Evolutionary conservation across 1,140 invertebrate species (phyloP).

Genomic region (Melanaphis sacchari): DNA sequence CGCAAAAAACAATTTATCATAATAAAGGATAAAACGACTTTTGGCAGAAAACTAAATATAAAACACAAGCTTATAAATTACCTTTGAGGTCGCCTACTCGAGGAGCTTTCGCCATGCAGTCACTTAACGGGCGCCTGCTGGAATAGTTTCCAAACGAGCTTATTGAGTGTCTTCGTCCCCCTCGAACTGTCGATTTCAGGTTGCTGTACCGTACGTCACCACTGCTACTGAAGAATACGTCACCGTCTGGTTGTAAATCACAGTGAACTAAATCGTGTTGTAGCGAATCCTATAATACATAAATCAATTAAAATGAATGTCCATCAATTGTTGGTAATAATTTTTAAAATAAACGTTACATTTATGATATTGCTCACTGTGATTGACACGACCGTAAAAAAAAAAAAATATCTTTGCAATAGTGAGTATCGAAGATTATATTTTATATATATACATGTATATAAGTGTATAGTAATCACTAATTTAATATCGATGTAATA

Average conservation of each 20-base stretch:
- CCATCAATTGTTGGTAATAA: neutral
- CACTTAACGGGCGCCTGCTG: slow-evolving; percentile 39
- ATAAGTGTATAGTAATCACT: neutral
- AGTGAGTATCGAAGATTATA: neutral
- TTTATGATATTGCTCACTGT: neutral
- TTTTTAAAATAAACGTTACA: neutral
- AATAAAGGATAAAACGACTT: neutral
- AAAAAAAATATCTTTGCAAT: neutral
- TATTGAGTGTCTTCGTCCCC: slow-evolving; percentile 43
- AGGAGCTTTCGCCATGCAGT: slow-evolving; percentile 34
- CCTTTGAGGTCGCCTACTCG: slow-evolving; percentile 22
- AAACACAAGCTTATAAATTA: neutral
- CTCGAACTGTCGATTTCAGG: neutral
- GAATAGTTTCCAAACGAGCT: slow-evolving; percentile 48
- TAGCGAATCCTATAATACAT: slow-evolving; percentile 32
- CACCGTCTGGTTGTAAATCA: slow-evolving; percentile 30
- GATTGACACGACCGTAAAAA: neutral
- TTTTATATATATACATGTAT: too few species aligned
- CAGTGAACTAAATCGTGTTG: slow-evolving; percentile 52
- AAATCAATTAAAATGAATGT: neutral
- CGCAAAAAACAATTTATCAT: neutral
- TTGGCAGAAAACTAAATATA: neutral
- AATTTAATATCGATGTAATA: neutral
- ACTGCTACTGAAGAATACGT: slow-evolving; percentile 53
- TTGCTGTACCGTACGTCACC: slow-evolving; percentile 51